Base-by-base conservation (phyloP, 2,888 invertebrate species). In the Axea sp. region DNA sequence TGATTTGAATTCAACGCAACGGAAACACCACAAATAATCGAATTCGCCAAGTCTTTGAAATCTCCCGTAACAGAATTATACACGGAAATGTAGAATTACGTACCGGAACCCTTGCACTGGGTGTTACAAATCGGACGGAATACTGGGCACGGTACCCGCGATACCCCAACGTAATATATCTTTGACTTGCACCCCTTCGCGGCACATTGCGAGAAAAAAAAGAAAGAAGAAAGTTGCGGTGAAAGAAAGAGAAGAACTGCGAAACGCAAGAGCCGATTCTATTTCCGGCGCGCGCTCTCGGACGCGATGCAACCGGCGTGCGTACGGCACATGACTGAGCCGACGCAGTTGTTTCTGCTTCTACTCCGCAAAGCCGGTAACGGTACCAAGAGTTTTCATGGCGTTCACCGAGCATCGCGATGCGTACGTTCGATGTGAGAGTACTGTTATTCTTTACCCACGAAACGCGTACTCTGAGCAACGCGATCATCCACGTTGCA, bases 371-470 rank as follows among this genome's bases (percentile, higher is more conserved):
- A 73, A 80, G 81, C 80, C 77, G 78, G 77, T 85, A 81, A 82
- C 83, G 83, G 82, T 82, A 84, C 78, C 79, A 68, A 43, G 69
- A 78, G 77, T 78, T 75, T 80, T 81, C 79, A 78, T 81, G 75
- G 76, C 75, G 79, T 77, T 81, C 81, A 77, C 77, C 80, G 75
- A 64, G 60, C 76, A 51, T 47, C 60, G 57, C 57, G 65, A 60
- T 67, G 64, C 73, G 67, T 75, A 68, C 75, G 65, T 76, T 77
- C 79, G 78, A 78, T 78, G 76, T 68, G 72, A 80, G 80, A 79
- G 82, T 85, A 84, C 85, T 83, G 85, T 85, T 85, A 85, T 83
- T 79, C 78, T 80, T 81, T 80, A 68, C 59, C 83, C 78, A 79
- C 80, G 76, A 78, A 75, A 78, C 77, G 72, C 68, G 47, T 73